Conservation (phyloP, 2,888 invertebrate species). For the Plagodis pulveraria region DNA sequence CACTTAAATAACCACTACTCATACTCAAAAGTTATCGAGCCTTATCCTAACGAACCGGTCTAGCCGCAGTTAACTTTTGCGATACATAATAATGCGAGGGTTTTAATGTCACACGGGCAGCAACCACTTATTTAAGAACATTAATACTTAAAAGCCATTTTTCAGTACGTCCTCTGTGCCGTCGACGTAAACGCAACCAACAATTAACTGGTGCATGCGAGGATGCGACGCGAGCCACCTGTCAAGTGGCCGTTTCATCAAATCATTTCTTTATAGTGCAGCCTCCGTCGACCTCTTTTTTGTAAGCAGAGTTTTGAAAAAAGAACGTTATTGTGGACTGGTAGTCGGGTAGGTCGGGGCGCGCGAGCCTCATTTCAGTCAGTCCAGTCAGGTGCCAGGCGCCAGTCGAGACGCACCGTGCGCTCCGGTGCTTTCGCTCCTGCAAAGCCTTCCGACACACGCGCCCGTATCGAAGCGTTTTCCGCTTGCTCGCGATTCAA, state of each 20-base stretch:
- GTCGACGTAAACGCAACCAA: slow-evolving; percentile 67
- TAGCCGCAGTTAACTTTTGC: slow-evolving; percentile 54
- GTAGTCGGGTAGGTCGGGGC: slow-evolving; percentile 82
- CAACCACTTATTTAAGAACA: slow-evolving; percentile 78
- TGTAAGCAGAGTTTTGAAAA: slow-evolving; percentile 74
- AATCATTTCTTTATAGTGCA: slow-evolving; percentile 83
- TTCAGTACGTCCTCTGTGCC: slow-evolving; percentile 70
- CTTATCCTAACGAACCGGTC: slow-evolving; percentile 44
- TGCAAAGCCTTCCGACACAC: slow-evolving; percentile 58
- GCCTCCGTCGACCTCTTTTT: slow-evolving; percentile 77
- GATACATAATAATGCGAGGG: slow-evolving; percentile 56
- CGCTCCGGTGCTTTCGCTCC: slow-evolving; percentile 49
- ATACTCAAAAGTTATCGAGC: slow-evolving; percentile 20
- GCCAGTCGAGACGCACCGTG: slow-evolving; percentile 74
- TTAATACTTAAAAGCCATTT: slow-evolving; percentile 78
- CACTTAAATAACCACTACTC: slow-evolving; percentile 20
- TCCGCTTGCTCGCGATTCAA: slow-evolving; percentile 25
- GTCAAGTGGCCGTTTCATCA: slow-evolving; percentile 81
- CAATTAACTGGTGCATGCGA: slow-evolving; percentile 73
- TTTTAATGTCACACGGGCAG: slow-evolving; percentile 68
- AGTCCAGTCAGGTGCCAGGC: slow-evolving; percentile 82
- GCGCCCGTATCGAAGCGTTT: slow-evolving; percentile 43
- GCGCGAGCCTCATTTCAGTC: slow-evolving; percentile 79
- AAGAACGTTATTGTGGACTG: slow-evolving; percentile 72
- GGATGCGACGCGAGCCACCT: slow-evolving; percentile 79